Conservation (phyloP, 23 tunicate genomes). For the Ciona savignyi region DNA sequence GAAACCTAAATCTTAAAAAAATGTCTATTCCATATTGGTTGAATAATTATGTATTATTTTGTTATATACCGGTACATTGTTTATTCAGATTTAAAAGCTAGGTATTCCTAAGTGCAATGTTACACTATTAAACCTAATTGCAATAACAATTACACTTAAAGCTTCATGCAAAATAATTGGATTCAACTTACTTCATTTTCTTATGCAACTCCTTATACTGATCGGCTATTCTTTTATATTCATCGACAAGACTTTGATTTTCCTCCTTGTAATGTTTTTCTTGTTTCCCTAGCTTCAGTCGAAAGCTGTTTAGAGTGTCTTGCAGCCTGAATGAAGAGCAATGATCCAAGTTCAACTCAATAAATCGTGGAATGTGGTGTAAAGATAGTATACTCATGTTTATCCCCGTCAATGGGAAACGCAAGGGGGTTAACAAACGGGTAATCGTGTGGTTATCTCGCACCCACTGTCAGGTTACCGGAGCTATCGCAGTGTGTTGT, state of each 20-base stretch:
- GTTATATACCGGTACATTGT: background rate
- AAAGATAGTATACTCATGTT: no score
- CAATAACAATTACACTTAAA: background rate
- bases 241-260: constrained; percentile 70
- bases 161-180: background rate
- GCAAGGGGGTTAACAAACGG: no score
- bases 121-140: background rate
- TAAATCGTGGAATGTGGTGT: no score
- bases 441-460: no score
- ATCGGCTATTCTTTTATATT: constrained; percentile 80
- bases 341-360: no score
- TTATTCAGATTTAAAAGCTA: background rate
- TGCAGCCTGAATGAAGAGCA: constrained; percentile 40
- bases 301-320: constrained; percentile 76
- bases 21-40: background rate
- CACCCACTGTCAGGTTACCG: no score
- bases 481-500: no score
- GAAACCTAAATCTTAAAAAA: no score
- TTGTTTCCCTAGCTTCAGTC: constrained; percentile 70
- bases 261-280: constrained; percentile 72
- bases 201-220: constrained; percentile 93
- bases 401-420: no score
- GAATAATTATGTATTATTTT: background rate
- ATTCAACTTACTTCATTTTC: constrained; percentile 63
- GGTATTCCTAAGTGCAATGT: background rate